phyloP scores from a whole-genome alignment of 2,113 vertebrate genomes.

The Paedocypris sp. region DNA sequence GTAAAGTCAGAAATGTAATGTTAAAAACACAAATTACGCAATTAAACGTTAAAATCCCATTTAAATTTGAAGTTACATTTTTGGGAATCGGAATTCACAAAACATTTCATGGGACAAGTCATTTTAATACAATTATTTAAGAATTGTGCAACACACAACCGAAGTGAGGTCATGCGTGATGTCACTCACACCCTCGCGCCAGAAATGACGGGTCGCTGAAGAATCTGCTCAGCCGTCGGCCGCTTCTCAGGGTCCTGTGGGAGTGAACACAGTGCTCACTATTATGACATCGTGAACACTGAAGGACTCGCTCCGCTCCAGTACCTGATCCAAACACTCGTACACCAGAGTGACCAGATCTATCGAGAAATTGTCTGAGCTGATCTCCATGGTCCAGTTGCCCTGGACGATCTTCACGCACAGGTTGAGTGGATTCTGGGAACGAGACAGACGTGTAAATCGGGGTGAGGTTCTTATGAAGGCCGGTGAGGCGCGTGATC shows the following conservation, averaged over 20 bases:
- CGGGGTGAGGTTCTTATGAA: background rate
- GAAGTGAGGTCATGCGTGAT: background rate
- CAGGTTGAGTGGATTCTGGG: slow-evolving; percentile 88
- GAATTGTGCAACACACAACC: background rate
- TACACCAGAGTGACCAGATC: slow-evolving; percentile 82
- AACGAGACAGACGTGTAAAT: background rate
- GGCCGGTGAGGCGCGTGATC: too few species aligned
- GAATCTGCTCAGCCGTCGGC: slow-evolving; percentile 80
- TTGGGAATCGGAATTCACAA: too few species aligned
- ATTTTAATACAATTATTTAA: background rate
- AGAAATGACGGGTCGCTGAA: slow-evolving; percentile 74
- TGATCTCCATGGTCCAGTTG: slow-evolving; percentile 89
- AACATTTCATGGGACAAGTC: background rate
- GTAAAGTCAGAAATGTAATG: too few species aligned
- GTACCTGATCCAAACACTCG: slow-evolving; percentile 83
- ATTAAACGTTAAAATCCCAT: too few species aligned
- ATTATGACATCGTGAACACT: background rate
- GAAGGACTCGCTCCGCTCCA: slow-evolving; percentile 12
- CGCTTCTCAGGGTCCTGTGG: slow-evolving; percentile 86
- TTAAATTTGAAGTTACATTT: too few species aligned
- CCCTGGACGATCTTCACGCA: slow-evolving; percentile 98
- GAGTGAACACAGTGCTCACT: slow-evolving; percentile 23
- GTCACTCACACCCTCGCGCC: slow-evolving; percentile 72
- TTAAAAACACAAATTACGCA: too few species aligned
- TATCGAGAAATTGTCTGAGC: slow-evolving; percentile 74